Base-by-base conservation (phyloP, 1,140 invertebrate genomes). In the Microplitis demolitor region DNA sequence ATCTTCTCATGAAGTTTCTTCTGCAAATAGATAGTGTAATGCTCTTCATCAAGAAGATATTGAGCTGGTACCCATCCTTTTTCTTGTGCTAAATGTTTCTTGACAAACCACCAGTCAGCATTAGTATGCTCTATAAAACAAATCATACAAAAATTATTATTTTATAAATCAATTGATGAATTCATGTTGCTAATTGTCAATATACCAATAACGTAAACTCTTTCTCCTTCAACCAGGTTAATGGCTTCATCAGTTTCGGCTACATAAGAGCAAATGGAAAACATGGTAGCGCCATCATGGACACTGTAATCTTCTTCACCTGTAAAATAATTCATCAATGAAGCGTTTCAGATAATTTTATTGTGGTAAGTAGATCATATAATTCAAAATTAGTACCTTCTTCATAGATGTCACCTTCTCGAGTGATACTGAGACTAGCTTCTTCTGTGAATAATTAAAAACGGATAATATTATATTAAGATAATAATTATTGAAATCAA, bases 1-100 rank as follows among this genome's bases (percentile, higher is more conserved):
- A 97, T 96, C 82, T 96, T 97, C 81, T 97, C 95, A 77, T 95
- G 92, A 4, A 97, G 85, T 86, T 95, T 97, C 81, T 93, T 93
- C 80, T 96, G 93, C 3, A 97, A 89, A 78, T 96, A 96, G 8
- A 92, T 83, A 0, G 91, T 92, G 78, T 97, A 97, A 75, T 92
- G 92, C 3, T 87, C 85, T 83, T 95, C 93, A 80, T 95, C 92
- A 88, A 96, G 91, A 0, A 98, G 87, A 79, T 96, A 94, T 82
- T 95, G 92, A 3, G 95, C 93, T n/a, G 96, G 96, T 33, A 97
- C 95, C 92, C 94, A 97, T 66, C 96, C 96, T 80, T 93, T 95
- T 86, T 97, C 95, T 83, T 96, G 93, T 0, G 95, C 96, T 14
- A 97, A 86, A 84, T 94, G 91, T 86, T 97, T 98, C 76, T 91